A percentile compares a stretch with the other conserved stretches of the same genome.
Evolutionary conservation across 1,140 invertebrate genomes (phyloP).

Genomic region (Sinella curviseta): DNA sequence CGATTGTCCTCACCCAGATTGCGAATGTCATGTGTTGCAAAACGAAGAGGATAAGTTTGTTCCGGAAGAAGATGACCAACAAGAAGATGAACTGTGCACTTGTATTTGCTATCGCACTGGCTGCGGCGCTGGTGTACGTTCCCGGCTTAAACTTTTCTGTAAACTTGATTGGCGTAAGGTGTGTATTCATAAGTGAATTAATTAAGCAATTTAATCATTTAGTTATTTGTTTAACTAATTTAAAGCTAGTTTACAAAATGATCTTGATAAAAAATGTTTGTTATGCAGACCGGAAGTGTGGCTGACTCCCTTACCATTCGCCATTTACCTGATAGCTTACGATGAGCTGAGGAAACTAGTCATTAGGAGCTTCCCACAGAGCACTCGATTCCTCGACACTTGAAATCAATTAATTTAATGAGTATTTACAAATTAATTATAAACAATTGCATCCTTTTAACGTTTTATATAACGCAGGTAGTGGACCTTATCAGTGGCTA

Average conservation of each 20-base stretch:
- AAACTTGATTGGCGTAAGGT: constrained; percentile 38
- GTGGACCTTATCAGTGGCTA: too few relatives aligned
- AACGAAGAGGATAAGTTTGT: not conserved
- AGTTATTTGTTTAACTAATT: not conserved
- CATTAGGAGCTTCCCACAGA: constrained; percentile 22
- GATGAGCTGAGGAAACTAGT: constrained; percentile 21
- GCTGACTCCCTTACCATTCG: constrained; percentile 13
- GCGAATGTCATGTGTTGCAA: constrained; percentile 3
- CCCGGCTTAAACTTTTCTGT: constrained; percentile 38
- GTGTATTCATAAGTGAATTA: not conserved
- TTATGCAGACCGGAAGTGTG: constrained; percentile 2
- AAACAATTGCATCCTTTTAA: too few relatives aligned
- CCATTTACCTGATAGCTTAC: constrained; percentile 7
- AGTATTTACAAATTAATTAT: too few relatives aligned
- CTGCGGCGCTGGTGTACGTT: constrained; percentile 34
- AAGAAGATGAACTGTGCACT: constrained; percentile 43
- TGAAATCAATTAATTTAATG: too few relatives aligned
- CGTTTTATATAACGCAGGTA: too few relatives aligned
- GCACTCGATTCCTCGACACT: not conserved
- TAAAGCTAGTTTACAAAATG: not conserved
- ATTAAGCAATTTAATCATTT: not conserved
- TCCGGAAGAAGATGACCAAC: constrained; percentile 36
- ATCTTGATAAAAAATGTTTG: too few relatives aligned
- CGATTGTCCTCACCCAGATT: not conserved
- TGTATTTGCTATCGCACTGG: constrained; percentile 25